Evolutionary conservation across 2,113 vertebrate genomes (phyloP), one percentile per base, ranked within the genome.

Genomic region (Atrichornis clamosus): DNA sequence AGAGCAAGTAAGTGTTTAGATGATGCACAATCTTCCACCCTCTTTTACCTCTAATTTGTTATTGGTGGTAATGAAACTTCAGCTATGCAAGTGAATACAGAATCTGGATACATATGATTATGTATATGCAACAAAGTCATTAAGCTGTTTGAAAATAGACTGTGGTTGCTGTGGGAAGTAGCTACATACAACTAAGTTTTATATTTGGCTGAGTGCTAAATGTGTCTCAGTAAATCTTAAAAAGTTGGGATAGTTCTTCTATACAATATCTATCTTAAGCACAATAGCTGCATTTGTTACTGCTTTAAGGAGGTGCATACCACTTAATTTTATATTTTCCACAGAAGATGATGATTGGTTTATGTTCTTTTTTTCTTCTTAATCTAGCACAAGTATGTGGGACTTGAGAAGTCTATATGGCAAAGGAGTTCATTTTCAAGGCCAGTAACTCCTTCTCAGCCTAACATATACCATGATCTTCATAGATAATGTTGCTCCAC

Each of bases 1-100:
- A 92, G 30, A 97, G 87, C 76, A 93, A 94, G 63, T 84, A 55
- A 84, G 93, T 79, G 94, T 93, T 84, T 86, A 82, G 65, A 69
- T 92, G 80, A 73, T 93, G 52, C 35, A 17, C 44, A 33, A 33
- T 56, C 23, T 49, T 74, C 16, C 4, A 3, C 20, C 12, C 13
- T 60, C 4, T 64, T 94, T 89, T 92, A 67, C 41, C 32, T 59
- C 83, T 74, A 8, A 72, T 63, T 95, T 84, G 24, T 86, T 70
- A 22, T 13, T 81, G 59, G 23, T 44, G 41, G 39, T 52, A 78
- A 30, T 63, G 50, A 92, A 87, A 58, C 75, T 76, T 72, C 44
- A 81, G 33, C 75, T 75, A 6, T 37, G 17, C 47, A 68, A 68
- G 59, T 63, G 44, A 93, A 35, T 32, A 19, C 5, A 30, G 42